Evolutionary conservation across 2,888 invertebrate genomes (phyloP), one percentile per base, ranked within the genome.

Genomic region (Sylvicola fuscatus): DNA sequence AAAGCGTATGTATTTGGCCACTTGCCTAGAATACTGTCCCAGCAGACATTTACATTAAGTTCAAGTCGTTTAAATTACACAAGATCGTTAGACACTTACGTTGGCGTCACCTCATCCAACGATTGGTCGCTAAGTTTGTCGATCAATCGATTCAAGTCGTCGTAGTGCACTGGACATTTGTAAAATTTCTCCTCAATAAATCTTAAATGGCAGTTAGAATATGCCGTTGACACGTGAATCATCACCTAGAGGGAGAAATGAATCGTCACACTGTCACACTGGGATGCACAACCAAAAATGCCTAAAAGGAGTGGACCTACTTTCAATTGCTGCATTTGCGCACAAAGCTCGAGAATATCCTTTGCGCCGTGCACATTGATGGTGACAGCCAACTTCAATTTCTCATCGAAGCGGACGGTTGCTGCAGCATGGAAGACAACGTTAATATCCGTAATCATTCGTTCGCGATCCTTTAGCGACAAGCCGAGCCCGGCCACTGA

Each of bases 1-100:
- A 76, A 82, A 0, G 82, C 79, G 58, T 89, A 89, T 0, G 84
- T 84, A 52, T 87, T 87, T 0, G 86, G 86, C 65, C 81, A 78
- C 1, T 63, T 50, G 13, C 67, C 68, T 14, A 71, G 48, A n/a
- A 70, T 56, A 27, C 71, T 72, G 52, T 15, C 61, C 58, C 38
- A 39, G 38, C 21, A 11, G 32, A 27, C 14, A 37, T 38, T 11
- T 38, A 15, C 37, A 36, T 33, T 14, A 21, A 14, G 12, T 26
- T 17, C 5, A 34, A 34, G 11, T 16, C 3, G 17, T 7, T 31
- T n/a, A n/a, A n/a, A 21, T 31, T 36, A 10, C 14, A 13, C 12
- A 14, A 12, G 12, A 11, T 11, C 32, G 32, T 12, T 3, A 14
- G 14, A 14, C 30, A 51, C 68, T 62, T 48, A 75, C 75, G 58